Evolutionary conservation across 1,140 invertebrate species (phyloP), one percentile per base, ranked within the genome.

Genomic region (Drosophila pectinifera): DNA sequence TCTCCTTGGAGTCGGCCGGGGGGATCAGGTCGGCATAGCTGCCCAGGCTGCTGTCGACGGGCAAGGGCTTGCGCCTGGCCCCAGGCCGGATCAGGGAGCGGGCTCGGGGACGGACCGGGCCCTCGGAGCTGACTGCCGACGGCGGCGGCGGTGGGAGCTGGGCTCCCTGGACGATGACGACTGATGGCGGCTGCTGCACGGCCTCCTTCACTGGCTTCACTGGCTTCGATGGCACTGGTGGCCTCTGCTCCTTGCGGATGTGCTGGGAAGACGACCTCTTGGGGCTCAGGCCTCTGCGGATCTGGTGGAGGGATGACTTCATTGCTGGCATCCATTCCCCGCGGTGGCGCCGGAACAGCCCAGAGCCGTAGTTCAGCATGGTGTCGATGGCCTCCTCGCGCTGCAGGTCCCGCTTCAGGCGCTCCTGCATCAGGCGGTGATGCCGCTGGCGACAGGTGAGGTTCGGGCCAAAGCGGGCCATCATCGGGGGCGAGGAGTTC

Each of bases 11-110:
- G 22, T 48, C 41, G 4, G 22, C 51, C n/a, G 18, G 18, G 46
- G 54, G 43, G 18, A 41, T 8, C 13, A 51, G n/a, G 14, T 13
- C 48, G 3, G 57, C 79, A 24, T 88, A 54, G 59, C 83, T 86
- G 48, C 83, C 83, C 70, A 88, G 43, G 45, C 83, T 86, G 55
- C 78, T 85, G 45, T 42, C 65, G 16, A 51, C 57, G 5, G 22
- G 18, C 24, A 36, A 10, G 22, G 41, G 5, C 0, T 34, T 2
- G 31, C 22, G 14, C 0, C 49, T 61, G 6, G 6, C 4, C 24
- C n/a, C 38, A 4, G 26, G 41, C 14, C 62, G 68, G 10, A n/a
- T 53, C 10, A 36, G 55, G 5, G n/a, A 8, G 0, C 43, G 38
- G 1, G 16, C 10, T 6, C 0, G 20, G 0, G 22, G 5, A n/a